Conservation (phyloP, 2,888 invertebrate species). For the Tuberolachnus salignus region DNA sequence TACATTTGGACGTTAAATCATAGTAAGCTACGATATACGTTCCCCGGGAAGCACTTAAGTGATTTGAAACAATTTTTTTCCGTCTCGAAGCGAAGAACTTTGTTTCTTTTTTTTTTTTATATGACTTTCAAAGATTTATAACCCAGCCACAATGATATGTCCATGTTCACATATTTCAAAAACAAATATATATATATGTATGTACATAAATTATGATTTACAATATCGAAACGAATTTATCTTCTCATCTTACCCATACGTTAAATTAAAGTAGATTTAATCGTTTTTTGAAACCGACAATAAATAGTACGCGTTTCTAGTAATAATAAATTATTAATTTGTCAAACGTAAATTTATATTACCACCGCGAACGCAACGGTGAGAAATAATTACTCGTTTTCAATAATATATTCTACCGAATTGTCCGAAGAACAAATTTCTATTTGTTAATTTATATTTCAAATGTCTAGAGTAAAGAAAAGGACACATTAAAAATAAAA, state of each 20-base stretch:
- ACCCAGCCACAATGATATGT: constrained; percentile 13
- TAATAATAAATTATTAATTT: too few species aligned
- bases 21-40: constrained; percentile 33
- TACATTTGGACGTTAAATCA: constrained; percentile 37
- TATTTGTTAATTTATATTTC: too few species aligned
- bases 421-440: too few species aligned
- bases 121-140: constrained; percentile 21
- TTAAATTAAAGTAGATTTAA: not conserved
- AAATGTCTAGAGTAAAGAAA: too few species aligned
- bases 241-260: not conserved
- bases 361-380: too few species aligned
- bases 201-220: constrained; percentile 34
- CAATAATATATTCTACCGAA: too few species aligned
- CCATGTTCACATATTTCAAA: constrained; percentile 9
- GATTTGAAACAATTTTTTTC: constrained; percentile 42
- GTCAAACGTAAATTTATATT: too few species aligned
- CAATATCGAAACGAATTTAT: constrained; percentile 26
- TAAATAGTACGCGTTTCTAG: too few species aligned
- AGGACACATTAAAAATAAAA: too few species aligned
- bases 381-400: too few species aligned
- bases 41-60: constrained; percentile 36
- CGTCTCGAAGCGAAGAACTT: constrained; percentile 20
- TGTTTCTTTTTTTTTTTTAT: constrained; percentile 9
- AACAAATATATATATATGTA: not conserved
- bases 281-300: not conserved